phyloP scores from a whole-genome alignment of 2,113 vertebrate species.

The Alosa alosa region DNA sequence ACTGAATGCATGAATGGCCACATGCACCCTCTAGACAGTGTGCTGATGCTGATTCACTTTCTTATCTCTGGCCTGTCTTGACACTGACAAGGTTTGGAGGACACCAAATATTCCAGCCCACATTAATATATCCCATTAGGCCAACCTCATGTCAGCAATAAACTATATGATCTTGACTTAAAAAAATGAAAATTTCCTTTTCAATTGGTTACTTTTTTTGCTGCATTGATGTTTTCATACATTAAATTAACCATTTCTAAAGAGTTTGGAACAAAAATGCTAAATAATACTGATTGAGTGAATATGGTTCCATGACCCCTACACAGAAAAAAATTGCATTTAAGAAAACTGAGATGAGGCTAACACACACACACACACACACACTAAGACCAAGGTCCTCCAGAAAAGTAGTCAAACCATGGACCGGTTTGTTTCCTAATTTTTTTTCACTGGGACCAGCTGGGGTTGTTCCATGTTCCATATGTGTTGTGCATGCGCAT shows the following conservation, averaged over 20 bases:
- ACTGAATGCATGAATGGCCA: neutral
- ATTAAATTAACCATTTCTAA: neutral
- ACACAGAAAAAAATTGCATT: too few species aligned
- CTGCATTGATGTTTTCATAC: neutral
- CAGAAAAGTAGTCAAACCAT: neutral
- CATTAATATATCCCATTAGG: neutral
- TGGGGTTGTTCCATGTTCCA: too few species aligned
- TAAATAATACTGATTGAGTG: too few species aligned
- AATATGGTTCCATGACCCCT: too few species aligned
- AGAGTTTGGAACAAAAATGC: too few species aligned
- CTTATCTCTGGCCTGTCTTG: neutral
- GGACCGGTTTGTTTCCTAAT: too few species aligned
- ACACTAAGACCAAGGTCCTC: neutral
- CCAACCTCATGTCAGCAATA: neutral
- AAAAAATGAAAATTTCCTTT: neutral
- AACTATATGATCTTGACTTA: too few species aligned
- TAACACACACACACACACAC: too few species aligned
- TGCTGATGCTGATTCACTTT: neutral
- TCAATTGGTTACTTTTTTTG: neutral
- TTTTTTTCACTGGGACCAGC: too few species aligned
- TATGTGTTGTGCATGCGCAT: too few species aligned
- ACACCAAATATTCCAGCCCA: neutral
- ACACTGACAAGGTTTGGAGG: neutral
- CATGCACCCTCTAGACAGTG: neutral
- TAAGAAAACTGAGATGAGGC: too few species aligned